phyloP scores from a whole-genome alignment of 2,113 vertebrate species.

The Hippocampus zosterae region DNA sequence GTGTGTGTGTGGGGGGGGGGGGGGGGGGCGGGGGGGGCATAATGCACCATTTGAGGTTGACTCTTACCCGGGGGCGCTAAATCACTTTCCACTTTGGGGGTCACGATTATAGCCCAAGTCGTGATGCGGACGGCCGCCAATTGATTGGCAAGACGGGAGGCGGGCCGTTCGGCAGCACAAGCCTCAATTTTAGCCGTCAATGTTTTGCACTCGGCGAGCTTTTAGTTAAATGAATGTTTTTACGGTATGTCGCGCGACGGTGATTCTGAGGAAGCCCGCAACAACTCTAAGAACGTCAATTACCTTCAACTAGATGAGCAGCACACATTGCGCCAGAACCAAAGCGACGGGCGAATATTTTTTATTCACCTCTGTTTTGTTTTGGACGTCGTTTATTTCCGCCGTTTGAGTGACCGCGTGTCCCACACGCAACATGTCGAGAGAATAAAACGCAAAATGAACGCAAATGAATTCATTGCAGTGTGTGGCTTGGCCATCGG shows the following conservation, averaged over 20 bases:
- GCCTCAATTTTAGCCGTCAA: slow-evolving; percentile 16
- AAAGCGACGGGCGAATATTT: not conserved
- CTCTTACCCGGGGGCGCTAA: slow-evolving; percentile 54
- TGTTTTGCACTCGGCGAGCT: slow-evolving; percentile 25
- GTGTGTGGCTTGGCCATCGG: no score
- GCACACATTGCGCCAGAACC: no score
- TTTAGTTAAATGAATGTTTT: not conserved
- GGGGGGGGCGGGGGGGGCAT: slow-evolving; percentile 27
- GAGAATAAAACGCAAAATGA: no score
- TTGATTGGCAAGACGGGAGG: slow-evolving; percentile 43
- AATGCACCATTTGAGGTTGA: slow-evolving; percentile 57
- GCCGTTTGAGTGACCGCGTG: no score
- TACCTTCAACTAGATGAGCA: no score
- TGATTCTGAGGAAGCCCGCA: not conserved
- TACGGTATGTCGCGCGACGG: not conserved
- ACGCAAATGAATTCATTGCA: no score
- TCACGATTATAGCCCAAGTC: slow-evolving; percentile 55
- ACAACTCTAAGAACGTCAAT: no score
- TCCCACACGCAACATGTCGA: no score
- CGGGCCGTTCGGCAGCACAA: slow-evolving; percentile 18
- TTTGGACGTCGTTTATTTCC: no score
- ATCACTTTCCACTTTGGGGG: slow-evolving; percentile 59
- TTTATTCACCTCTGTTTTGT: no score
- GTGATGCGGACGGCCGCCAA: slow-evolving; percentile 30
- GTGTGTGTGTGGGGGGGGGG: not conserved